Base-by-base conservation (phyloP, 1,140 invertebrate species). In the Drosophila pandora region DNA sequence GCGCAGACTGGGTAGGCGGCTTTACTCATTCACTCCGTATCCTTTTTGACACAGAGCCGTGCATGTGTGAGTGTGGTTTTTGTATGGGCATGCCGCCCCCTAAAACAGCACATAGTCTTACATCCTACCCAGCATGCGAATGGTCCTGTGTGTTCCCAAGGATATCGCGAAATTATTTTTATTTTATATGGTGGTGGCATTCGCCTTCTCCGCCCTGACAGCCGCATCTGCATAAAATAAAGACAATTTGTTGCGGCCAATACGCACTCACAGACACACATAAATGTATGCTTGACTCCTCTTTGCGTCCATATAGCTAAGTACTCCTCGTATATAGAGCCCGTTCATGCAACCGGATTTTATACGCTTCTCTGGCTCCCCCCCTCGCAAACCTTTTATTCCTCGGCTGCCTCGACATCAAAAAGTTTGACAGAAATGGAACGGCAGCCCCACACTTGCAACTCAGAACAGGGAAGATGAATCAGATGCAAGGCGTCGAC, bases 371-470 rank as follows among this genome's bases (percentile, higher is more conserved):
- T 82, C 55, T 61, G 48, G 17, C 41, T 21, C 30, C 25, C 43
- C 57, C 48, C 37, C 37, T 7, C 47, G 39, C 49, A 49, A 50
- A 49, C 41, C 41, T 43, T 43, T 43, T 21, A 7, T 41, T 59
- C 53, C 71, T 45, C 62, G 21, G 30, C 63, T 54, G 65, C 49
- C 65, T 39, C 45, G 41, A 84, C 80, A 76, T 84, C 80, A 82
- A 83, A 84, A 84, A 84, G 71, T 84, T 84, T 84, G 80, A 84
- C 80, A 84, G 58, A 84, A 84, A 34, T 84, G 76, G 80, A 84
- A 63, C 80, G 71, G 70, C 79, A 83, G 72, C 72, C 56, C 72
- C 56, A 79, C 79, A 61, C 76, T 79, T 65, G 68, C 60, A 60
- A 78, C 64, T 69, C 37, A 67, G 23, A 45, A 67, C 22, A 12